Conservation (phyloP, 2,797 vertebrate species). For the Parauchenoglanis punctatus region DNA sequence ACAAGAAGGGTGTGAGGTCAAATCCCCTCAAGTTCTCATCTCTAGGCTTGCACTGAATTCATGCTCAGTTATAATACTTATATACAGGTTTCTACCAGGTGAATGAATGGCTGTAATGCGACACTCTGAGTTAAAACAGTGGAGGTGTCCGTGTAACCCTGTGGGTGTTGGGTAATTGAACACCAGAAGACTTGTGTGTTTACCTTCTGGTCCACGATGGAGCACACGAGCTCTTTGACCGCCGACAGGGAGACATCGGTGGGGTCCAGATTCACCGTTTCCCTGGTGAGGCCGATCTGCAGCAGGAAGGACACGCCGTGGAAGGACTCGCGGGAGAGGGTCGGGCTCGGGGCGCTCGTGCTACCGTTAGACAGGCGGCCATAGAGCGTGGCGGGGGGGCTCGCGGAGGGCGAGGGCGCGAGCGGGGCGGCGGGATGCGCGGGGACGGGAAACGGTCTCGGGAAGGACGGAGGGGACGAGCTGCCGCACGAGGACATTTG, state of each 20-base stretch:
- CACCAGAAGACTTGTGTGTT: constrained; percentile 5
- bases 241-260: constrained; percentile 83
- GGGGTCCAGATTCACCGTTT: constrained; percentile 86
- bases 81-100: background rate
- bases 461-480: constrained; percentile 80
- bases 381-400: constrained; percentile 79
- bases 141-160: background rate
- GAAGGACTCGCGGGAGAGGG: constrained; percentile 82
- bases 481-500: constrained; percentile 84
- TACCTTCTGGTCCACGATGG: constrained; percentile 93
- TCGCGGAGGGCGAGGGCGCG: constrained; percentile 80
- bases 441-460: constrained; percentile 72
- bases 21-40: background rate
- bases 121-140: background rate
- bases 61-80: background rate
- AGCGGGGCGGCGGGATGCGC: constrained; percentile 71
- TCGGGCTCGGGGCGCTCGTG: constrained; percentile 80
- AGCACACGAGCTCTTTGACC: constrained; percentile 88
- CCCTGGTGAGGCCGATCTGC: constrained; percentile 90
- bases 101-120: background rate
- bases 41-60: background rate
- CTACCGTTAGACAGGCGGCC: constrained; percentile 85
- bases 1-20: background rate
- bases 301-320: constrained; percentile 88
- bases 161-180: background rate